Evolutionary conservation across 2,113 vertebrate genomes (phyloP).

Genomic region (Brachionichthys hirsutus): DNA sequence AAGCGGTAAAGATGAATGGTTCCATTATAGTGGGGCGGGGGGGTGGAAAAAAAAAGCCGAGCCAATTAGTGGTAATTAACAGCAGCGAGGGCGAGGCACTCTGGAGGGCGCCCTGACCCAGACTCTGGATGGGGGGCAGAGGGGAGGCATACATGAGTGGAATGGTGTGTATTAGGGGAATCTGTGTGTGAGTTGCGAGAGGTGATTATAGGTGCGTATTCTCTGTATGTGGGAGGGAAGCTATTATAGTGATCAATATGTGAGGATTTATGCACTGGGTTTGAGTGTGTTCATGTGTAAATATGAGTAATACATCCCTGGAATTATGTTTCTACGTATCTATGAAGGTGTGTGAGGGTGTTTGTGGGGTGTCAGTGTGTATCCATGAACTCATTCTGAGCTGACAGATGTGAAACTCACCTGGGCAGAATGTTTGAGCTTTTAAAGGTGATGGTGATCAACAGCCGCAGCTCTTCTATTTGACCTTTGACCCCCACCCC

Average conservation of each 20-base stretch:
- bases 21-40: conserved; percentile 71
- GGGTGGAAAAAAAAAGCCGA: conserved; percentile 59
- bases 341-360: not conserved
- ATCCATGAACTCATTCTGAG: conserved; percentile 12
- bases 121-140: conserved; percentile 53
- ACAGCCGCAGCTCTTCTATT: conserved; percentile 34
- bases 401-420: conserved; percentile 46
- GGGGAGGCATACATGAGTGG: conserved; percentile 22
- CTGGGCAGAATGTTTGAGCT: conserved; percentile 16
- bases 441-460: conserved; percentile 57
- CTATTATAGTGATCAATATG: not conserved
- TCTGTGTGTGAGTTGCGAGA: not conserved
- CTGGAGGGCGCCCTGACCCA: conserved; percentile 71
- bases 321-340: too few relatives aligned
- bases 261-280: not conserved
- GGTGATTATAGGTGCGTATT: not conserved
- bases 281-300: not conserved
- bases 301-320: not conserved
- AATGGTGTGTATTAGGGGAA: conserved; percentile 9
- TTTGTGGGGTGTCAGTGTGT: conserved; percentile 1
- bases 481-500: conserved; percentile 56
- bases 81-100: conserved; percentile 60
- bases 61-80: conserved; percentile 81
- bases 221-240: not conserved
- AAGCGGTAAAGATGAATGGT: conserved; percentile 80